A percentile compares a stretch with the other conserved stretches of the same genome.
phyloP scores from a whole-genome alignment of 2,888 invertebrate species.

The Epiblema foenella region DNA sequence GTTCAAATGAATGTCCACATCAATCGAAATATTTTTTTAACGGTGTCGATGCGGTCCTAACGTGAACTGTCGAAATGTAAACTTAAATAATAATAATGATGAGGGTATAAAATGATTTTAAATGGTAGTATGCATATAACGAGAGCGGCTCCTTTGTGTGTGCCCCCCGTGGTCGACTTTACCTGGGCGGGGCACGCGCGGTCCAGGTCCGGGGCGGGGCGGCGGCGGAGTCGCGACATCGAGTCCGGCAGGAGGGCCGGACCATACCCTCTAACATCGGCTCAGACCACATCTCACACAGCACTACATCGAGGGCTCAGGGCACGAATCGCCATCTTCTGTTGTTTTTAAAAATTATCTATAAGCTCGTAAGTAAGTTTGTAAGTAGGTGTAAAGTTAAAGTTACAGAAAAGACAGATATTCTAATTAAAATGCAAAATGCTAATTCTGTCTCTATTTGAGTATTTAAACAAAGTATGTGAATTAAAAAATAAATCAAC shows the following conservation, averaged over 20 bases:
- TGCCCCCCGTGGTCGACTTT: conserved; percentile 76
- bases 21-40: conserved; percentile 27
- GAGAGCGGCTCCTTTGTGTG: conserved; percentile 71
- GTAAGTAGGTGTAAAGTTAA: conserved; percentile 45
- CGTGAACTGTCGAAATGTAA: conserved; percentile 44
- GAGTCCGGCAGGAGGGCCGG: conserved; percentile 51
- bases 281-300: conserved; percentile 82
- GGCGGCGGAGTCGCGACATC: conserved; percentile 52
- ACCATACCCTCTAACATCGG: conserved; percentile 76
- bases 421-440: conserved; percentile 21
- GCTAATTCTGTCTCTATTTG: conserved; percentile 33
- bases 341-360: conserved; percentile 83
- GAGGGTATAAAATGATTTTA: conserved; percentile 60
- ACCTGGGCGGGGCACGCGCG: conserved; percentile 66
- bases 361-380: conserved; percentile 72
- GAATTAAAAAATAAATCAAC: conserved; percentile 9
- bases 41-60: conserved; percentile 34
- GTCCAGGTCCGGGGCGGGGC: conserved; percentile 51
- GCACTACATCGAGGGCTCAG: conserved; percentile 81
- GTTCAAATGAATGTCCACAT: conserved; percentile 32
- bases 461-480: conserved; percentile 23
- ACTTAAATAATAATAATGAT: conserved; percentile 61
- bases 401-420: conserved; percentile 30
- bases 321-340: conserved; percentile 82
- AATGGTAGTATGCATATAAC: conserved; percentile 77